These are phyloP conservation scores for Petromus typicus DNA, from an alignment of 2,113 vertebrate species.

Conservation along the genomic window DNA sequence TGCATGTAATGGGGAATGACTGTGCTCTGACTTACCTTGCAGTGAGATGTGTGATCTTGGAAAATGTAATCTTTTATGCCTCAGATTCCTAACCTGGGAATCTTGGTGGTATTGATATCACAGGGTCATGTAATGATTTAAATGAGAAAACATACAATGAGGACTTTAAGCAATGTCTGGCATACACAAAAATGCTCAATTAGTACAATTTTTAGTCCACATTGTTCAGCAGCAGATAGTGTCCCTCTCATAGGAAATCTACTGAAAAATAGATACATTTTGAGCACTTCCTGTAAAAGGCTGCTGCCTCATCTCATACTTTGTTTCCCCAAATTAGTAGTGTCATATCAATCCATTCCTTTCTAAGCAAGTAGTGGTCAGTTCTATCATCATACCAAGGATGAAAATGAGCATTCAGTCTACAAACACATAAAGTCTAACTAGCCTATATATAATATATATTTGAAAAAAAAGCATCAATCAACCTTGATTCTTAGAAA, in stretches of 20 bases:
- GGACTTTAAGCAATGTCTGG: neutral
- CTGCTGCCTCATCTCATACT: neutral
- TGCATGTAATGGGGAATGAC: too few species aligned
- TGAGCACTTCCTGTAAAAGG: neutral
- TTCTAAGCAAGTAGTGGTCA: neutral
- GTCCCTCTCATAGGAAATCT: neutral
- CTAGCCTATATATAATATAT: too few species aligned
- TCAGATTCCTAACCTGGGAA: neutral
- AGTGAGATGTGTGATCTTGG: neutral
- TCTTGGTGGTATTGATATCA: neutral
- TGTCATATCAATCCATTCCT: neutral
- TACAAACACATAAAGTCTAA: neutral
- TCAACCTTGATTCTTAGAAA: neutral
- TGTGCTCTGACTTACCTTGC: neutral
- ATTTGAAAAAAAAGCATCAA: conserved; percentile 35
- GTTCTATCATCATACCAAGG: neutral
- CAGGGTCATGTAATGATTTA: conserved; percentile 19
- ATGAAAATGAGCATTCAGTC: neutral
- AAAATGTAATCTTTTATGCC: neutral
- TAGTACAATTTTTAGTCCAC: neutral
- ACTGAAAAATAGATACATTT: neutral
- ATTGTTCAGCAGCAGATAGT: neutral
- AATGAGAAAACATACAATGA: neutral
- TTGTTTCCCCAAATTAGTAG: neutral
- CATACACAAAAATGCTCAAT: neutral